These are phyloP conservation scores for Thamnophis elegans DNA, from an alignment of 2,797 vertebrate species.

Conservation along the genomic window DNA sequence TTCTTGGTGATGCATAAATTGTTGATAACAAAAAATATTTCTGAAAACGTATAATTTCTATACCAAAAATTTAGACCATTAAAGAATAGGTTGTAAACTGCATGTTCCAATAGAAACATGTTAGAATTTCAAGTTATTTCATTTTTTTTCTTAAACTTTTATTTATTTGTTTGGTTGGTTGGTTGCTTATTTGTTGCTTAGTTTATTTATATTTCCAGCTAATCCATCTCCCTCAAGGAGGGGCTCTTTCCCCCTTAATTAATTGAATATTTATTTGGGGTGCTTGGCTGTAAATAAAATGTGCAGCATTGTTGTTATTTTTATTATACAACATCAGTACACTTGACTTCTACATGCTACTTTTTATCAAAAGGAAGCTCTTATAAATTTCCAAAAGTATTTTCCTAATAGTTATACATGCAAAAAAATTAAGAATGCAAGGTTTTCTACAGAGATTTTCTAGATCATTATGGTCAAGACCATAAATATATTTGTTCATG, in stretches of 20 bases:
- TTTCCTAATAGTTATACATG: slow-evolving; percentile 47
- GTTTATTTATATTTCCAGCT: too few species aligned
- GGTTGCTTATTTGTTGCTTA: too few species aligned
- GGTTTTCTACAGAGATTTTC: slow-evolving; percentile 25
- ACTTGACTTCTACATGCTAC: slow-evolving; percentile 28
- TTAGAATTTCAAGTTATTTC: slow-evolving; percentile 29
- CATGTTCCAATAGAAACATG: not conserved
- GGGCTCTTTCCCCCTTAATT: slow-evolving; percentile 34
- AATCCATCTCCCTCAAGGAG: too few species aligned
- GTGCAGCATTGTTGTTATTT: not conserved
- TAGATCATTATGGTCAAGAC: slow-evolving; percentile 35
- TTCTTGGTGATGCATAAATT: not conserved
- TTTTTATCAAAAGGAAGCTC: slow-evolving; percentile 45
- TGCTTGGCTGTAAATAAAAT: not conserved
- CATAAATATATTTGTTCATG: too few species aligned
- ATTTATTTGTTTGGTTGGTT: too few species aligned
- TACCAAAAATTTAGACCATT: not conserved
- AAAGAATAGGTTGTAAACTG: not conserved
- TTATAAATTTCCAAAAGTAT: slow-evolving; percentile 46
- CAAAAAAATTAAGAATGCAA: slow-evolving; percentile 47
- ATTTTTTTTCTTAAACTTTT: slow-evolving; percentile 7
- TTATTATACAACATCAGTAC: not conserved
- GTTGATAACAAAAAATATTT: not conserved
- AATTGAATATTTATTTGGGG: slow-evolving; percentile 18
- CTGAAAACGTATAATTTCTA: not conserved